phyloP scores from a whole-genome alignment of 37 sponge, comb jelly and placozoan species.

The Beroe ovata region DNA sequence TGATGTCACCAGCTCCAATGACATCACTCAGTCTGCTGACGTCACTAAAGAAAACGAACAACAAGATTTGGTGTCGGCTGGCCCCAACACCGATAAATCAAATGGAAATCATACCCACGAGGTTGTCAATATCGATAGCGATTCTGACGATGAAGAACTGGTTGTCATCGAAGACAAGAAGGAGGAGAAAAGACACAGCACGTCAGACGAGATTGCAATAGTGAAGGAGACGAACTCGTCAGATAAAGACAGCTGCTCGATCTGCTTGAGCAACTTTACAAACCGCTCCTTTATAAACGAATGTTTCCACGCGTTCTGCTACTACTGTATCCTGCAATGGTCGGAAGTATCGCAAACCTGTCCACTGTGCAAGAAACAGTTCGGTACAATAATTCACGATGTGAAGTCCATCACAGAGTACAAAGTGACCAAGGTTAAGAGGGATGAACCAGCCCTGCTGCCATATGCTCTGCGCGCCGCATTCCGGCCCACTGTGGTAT shows the following conservation, averaged over 20 bases:
- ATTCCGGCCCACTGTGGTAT: not conserved
- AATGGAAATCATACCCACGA: too few species aligned
- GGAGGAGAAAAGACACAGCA: not conserved
- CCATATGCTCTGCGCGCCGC: not conserved
- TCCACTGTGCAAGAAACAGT: constrained; percentile 83
- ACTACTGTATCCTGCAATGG: constrained; percentile 81
- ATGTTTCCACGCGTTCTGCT: constrained; percentile 79
- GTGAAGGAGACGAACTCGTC: constrained; percentile 6
- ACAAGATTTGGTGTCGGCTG: too few species aligned
- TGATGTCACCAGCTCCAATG: too few species aligned
- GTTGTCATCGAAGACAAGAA: not conserved
- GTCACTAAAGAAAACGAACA: too few species aligned
- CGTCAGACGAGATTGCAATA: not conserved
- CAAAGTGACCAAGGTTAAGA: constrained; percentile 61
- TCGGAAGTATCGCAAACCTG: constrained; percentile 77
- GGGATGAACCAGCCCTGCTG: constrained; percentile 1
- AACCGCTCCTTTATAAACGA: constrained; percentile 46
- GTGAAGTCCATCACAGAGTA: constrained; percentile 73
- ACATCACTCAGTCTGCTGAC: too few species aligned
- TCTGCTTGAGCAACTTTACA: constrained; percentile 16
- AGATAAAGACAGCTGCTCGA: constrained; percentile 62
- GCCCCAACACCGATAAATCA: too few species aligned
- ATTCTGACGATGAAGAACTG: not conserved
- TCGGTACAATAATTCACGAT: constrained; percentile 76
- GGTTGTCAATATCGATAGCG: not conserved